Conservation (phyloP, 2,888 invertebrate species). For the Heliothis peltigera region DNA sequence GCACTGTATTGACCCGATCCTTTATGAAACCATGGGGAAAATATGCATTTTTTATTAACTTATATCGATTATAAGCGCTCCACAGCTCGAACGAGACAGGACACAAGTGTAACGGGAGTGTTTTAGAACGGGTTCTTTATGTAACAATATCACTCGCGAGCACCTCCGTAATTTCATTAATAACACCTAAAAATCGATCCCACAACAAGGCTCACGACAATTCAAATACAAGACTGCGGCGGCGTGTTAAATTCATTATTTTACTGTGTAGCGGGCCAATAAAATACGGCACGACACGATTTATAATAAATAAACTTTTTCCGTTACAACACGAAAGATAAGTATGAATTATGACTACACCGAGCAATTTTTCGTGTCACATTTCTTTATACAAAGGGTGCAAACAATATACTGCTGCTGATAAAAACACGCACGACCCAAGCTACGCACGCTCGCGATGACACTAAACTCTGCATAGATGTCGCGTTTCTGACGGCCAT, state of each 20-base stretch:
- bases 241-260: slow-evolving; percentile 86
- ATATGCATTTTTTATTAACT: slow-evolving; percentile 89
- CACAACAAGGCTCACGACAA: slow-evolving; percentile 86
- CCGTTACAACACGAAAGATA: slow-evolving; percentile 61
- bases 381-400: slow-evolving; percentile 84
- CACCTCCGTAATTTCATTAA: slow-evolving; percentile 89
- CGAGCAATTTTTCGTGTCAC: slow-evolving; percentile 78
- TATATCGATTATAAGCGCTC: slow-evolving; percentile 82
- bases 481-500: slow-evolving; percentile 84
- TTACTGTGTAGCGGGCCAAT: slow-evolving; percentile 76
- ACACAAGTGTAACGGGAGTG: slow-evolving; percentile 68
- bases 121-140: slow-evolving; percentile 73
- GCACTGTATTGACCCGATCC: slow-evolving; percentile 79
- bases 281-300: slow-evolving; percentile 57
- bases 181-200: slow-evolving; percentile 89
- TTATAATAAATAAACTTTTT: slow-evolving; percentile 61
- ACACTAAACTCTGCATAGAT: slow-evolving; percentile 87
- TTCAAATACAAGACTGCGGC: slow-evolving; percentile 85
- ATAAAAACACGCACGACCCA: slow-evolving; percentile 71
- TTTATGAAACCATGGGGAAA: slow-evolving; percentile 85
- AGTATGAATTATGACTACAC: slow-evolving; percentile 65
- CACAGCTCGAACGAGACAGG: slow-evolving; percentile 62
- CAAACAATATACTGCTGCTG: slow-evolving; percentile 75
- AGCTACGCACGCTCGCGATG: slow-evolving; percentile 81
- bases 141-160: slow-evolving; percentile 83